Conservation (phyloP, 2,888 invertebrate genomes). For the Parasteatoda lunata region DNA sequence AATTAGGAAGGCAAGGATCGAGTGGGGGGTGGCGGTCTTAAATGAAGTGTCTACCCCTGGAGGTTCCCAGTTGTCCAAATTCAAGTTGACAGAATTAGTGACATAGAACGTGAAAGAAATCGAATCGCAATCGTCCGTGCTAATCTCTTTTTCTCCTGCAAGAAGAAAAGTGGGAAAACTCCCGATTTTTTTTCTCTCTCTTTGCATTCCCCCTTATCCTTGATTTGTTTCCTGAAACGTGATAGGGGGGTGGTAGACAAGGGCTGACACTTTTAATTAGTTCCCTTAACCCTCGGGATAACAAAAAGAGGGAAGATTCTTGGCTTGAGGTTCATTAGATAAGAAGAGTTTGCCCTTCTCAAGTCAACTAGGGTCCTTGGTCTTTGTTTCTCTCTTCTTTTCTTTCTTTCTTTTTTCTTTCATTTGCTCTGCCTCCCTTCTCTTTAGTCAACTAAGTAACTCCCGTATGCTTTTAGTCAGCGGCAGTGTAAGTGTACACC, state of each 20-base stretch:
- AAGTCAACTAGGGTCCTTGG: constrained; percentile 43
- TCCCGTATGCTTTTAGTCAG: constrained; percentile 6
- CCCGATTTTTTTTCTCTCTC: constrained; percentile 25
- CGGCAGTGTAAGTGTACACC: constrained; percentile 1
- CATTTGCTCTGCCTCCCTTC: constrained; percentile 12
- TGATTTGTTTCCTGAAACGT: constrained; percentile 65
- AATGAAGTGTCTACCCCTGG: constrained; percentile 15
- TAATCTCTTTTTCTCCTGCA: constrained; percentile 42
- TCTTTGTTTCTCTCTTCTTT: constrained; percentile 6
- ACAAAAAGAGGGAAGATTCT: constrained; percentile 41
- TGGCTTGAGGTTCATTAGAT: constrained; percentile 64
- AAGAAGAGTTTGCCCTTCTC: constrained; percentile 55
- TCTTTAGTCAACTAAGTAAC: constrained; percentile 13
- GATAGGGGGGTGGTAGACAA: constrained; percentile 63
- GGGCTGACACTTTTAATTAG: constrained; percentile 68
- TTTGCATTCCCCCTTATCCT: constrained; percentile 40
- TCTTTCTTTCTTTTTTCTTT: constrained; percentile 8
- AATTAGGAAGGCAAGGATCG: neutral
- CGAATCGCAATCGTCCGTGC: constrained; percentile 67
- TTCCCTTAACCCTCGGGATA: constrained; percentile 67
- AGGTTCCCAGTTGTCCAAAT: constrained; percentile 42
- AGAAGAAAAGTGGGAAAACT: constrained; percentile 19
- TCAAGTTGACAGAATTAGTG: constrained; percentile 67
- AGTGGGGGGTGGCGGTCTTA: neutral
- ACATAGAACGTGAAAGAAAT: constrained; percentile 66